These are phyloP conservation scores for Ptychodera flava DNA, from an alignment of 35 echinoderm and acorn worm species.

Conservation along the genomic window DNA sequence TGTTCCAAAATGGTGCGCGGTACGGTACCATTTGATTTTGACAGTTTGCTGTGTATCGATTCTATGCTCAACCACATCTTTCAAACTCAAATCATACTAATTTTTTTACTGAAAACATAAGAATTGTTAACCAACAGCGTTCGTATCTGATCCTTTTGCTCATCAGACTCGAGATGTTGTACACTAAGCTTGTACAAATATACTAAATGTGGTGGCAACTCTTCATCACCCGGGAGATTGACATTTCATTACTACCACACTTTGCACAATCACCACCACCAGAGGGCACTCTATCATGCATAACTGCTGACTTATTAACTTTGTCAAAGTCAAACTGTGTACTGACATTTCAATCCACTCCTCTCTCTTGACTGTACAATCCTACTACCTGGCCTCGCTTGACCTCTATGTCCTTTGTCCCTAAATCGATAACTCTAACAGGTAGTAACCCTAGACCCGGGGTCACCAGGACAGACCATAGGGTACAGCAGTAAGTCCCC, in stretches of 20 bases:
- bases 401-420: background rate
- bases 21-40: conserved; percentile 33
- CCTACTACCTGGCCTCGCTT: background rate
- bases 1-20: conserved; percentile 16
- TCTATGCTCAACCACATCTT: conserved; percentile 18
- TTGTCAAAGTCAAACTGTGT: background rate
- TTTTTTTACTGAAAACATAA: background rate
- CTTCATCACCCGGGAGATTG: background rate
- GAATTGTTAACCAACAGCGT: background rate
- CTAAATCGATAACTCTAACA: background rate
- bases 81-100: background rate
- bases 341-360: too few species aligned
- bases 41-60: conserved; percentile 10
- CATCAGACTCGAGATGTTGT: background rate
- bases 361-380: background rate
- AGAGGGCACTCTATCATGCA: background rate
- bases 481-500: too few species aligned
- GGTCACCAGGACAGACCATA: background rate
- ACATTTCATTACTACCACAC: too few species aligned
- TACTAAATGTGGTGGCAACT: background rate
- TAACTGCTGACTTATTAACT: background rate
- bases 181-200: background rate
- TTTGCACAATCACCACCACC: background rate
- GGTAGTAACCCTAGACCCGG: background rate
- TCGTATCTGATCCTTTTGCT: background rate